These are phyloP conservation scores for Eidolon dupreanum DNA, from an alignment of 2,797 vertebrate genomes.

Conservation along the genomic window DNA sequence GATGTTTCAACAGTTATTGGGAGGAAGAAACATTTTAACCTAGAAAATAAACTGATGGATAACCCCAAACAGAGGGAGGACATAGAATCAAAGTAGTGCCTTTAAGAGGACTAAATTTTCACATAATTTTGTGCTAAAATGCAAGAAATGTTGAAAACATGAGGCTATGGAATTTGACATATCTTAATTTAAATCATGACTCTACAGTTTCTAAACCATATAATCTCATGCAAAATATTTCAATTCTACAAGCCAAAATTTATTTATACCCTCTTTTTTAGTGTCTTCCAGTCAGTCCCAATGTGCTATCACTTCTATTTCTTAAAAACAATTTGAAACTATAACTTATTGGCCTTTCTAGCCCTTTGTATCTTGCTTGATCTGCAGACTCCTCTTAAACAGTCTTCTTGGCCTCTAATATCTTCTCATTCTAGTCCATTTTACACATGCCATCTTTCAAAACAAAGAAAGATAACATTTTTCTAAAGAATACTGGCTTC, in stretches of 20 bases:
- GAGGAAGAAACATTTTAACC: background rate
- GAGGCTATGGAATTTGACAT: background rate
- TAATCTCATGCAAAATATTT: background rate
- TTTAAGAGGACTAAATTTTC: background rate
- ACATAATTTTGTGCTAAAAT: background rate
- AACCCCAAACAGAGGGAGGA: background rate
- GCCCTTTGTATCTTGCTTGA: background rate
- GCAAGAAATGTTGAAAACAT: background rate
- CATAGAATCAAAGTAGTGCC: background rate
- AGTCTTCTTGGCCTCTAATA: background rate
- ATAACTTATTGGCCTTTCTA: background rate
- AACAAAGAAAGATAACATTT: background rate
- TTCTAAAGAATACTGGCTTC: background rate
- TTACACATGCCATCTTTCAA: background rate
- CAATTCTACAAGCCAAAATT: background rate
- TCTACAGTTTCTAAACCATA: background rate
- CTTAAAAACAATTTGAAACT: background rate
- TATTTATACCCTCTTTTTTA: background rate
- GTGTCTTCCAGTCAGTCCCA: background rate
- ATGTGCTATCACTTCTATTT: background rate
- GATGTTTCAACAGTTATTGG: background rate
- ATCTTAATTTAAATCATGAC: background rate
- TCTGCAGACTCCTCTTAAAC: background rate
- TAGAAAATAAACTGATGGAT: background rate
- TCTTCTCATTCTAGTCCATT: background rate